Evolutionary conservation across 2,888 invertebrate species (phyloP), one percentile per base, ranked within the genome.

Genomic region (Himalopsyche kuldschensis): DNA sequence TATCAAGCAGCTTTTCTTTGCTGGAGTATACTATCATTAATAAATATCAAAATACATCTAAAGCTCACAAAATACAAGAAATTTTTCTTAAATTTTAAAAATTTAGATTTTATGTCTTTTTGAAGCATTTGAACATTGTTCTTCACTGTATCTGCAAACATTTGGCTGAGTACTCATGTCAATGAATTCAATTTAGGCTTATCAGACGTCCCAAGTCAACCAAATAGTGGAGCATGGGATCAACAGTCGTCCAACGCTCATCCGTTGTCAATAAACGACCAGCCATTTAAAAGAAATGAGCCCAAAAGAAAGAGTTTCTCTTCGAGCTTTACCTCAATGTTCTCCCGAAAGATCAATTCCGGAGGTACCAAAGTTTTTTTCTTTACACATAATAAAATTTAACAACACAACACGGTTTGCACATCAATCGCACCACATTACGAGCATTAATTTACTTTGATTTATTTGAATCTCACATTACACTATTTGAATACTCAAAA

Each of bases 261-360:
- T 80, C 82, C 84, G 3, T 63, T 82, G 35, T 48, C 81, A 30
- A 55, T 83, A 76, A 84, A 77, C 55, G 90, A 90, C 84, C 92
- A 92, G 88, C 91, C 93, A 0, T 94, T 95, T 88, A 92, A 92
- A 83, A 91, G 95, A 78, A 92, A 93, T 77, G 95, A 96, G 88
- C 91, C 93, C 11, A 97, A 96, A 89, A 92, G 96, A 35, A 92
- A 94, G 87, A 97, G 96, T 88, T 91, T 97, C 47, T 95, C 96
- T 46, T 93, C 94, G 77, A 95, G 95, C 31, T 90, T 97, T 79
- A 94, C 95, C 0, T 96, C 94, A 87, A 94, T 97, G 90, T 96
- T 97, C 87, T 93, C 94, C 86, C 93, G 95, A 83, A 92, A 94
- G 86, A 87, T 90, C 47, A 88, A 85, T 80, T 88, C 89, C 35